A percentile compares a stretch with the other conserved stretches of the same genome.
Conservation (phyloP, 2,888 invertebrate species). For the Drosophila gaucha region DNA sequence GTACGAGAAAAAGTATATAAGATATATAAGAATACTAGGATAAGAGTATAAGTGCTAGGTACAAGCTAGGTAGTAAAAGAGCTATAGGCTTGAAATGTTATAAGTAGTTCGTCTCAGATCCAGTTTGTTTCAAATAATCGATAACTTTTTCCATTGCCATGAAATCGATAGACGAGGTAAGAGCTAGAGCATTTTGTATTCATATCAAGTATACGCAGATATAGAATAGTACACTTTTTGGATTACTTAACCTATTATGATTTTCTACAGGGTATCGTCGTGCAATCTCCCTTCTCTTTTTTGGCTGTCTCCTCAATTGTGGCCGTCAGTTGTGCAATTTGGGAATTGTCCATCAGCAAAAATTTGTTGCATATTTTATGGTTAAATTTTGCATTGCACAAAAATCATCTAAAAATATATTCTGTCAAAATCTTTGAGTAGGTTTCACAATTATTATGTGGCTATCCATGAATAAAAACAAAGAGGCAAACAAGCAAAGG, state of each 20-base stretch:
- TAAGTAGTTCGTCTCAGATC: too few relatives aligned
- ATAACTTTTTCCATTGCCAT: too few relatives aligned
- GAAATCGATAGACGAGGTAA: too few relatives aligned
- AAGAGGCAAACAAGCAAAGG: not conserved
- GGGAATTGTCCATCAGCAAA: constrained; percentile 43
- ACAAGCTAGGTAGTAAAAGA: too few relatives aligned
- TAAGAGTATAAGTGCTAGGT: not conserved
- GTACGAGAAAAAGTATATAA: too few relatives aligned
- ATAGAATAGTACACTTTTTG: too few relatives aligned
- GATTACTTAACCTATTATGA: too few relatives aligned
- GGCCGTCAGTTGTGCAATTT: constrained; percentile 17
- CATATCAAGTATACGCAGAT: too few relatives aligned
- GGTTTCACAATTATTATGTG: constrained; percentile 5
- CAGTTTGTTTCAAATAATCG: too few relatives aligned
- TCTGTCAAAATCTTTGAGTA: constrained; percentile 31
- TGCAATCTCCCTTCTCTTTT: not conserved
- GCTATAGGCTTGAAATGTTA: too few relatives aligned
- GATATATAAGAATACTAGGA: not conserved
- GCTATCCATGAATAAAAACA: constrained; percentile 14
- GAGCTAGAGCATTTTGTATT: too few relatives aligned
- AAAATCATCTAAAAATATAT: constrained; percentile 11
- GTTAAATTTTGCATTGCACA: constrained; percentile 23
- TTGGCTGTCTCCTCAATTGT: not conserved
- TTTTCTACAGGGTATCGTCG: constrained; percentile 1
- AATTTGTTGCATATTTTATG: constrained; percentile 66